A percentile compares a stretch with the other conserved stretches of the same genome.
These are phyloP conservation scores for Gephyroberyx darwinii DNA, from an alignment of 2,797 vertebrate species.

Conservation along the genomic window DNA sequence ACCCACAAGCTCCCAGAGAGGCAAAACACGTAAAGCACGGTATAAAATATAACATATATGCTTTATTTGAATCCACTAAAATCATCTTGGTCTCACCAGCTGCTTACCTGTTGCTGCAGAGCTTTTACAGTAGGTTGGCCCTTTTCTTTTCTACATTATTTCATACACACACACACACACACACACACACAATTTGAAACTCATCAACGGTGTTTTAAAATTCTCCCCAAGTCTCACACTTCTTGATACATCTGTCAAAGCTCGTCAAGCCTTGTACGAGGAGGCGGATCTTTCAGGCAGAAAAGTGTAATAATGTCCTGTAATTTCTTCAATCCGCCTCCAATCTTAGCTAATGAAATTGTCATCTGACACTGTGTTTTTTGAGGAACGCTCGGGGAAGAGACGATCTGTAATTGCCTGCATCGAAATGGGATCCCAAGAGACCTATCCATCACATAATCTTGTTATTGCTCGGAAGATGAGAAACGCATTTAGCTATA, in stretches of 20 bases:
- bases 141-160: too few species aligned
- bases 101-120: neutral
- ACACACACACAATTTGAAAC: neutral
- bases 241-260: constrained; percentile 67
- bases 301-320: constrained; percentile 74
- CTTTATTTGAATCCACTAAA: neutral
- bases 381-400: constrained; percentile 63
- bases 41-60: neutral
- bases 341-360: constrained; percentile 84
- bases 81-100: neutral
- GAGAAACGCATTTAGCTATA: constrained; percentile 66
- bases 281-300: constrained; percentile 66
- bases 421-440: constrained; percentile 66
- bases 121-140: neutral
- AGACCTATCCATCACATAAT: constrained; percentile 77
- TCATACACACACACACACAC: constrained; percentile 7
- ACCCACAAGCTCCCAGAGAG: constrained; percentile 24
- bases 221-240: constrained; percentile 48
- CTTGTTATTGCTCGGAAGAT: constrained; percentile 76
- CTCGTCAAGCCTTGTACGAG: constrained; percentile 65
- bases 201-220: constrained; percentile 48
- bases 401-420: constrained; percentile 76
- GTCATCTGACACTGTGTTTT: constrained; percentile 75
- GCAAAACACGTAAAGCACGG: neutral
- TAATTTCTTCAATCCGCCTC: constrained; percentile 73